These are phyloP conservation scores for Nyctibius bracteatus DNA, from an alignment of 2,113 vertebrate species.

Conservation along the genomic window DNA sequence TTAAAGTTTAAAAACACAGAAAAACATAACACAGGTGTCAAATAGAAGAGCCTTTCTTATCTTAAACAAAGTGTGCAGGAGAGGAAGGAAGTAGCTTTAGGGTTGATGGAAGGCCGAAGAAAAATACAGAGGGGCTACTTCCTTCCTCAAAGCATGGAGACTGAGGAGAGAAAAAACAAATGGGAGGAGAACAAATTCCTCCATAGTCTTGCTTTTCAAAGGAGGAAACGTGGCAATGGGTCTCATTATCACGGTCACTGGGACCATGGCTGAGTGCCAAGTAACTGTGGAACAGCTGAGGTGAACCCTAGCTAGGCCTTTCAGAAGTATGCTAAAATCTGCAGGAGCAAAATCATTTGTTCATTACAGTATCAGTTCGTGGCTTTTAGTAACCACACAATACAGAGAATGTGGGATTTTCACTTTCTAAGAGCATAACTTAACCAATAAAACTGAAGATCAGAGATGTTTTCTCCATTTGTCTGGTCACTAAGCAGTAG, in stretches of 20 bases:
- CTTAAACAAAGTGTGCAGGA: neutral
- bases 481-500: slow-evolving; percentile 63
- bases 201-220: neutral
- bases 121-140: neutral
- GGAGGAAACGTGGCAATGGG: neutral
- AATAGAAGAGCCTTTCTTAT: neutral
- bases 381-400: slow-evolving; percentile 68
- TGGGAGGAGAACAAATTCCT: neutral
- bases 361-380: neutral
- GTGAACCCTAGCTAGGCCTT: slow-evolving; percentile 36
- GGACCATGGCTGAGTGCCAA: neutral
- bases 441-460: slow-evolving; percentile 52
- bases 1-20: neutral
- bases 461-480: slow-evolving; percentile 61
- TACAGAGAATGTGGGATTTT: slow-evolving; percentile 51
- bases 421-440: slow-evolving; percentile 10
- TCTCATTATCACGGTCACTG: neutral
- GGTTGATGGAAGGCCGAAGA: neutral
- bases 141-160: neutral
- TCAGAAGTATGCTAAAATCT: slow-evolving; percentile 28
- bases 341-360: slow-evolving; percentile 25
- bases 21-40: neutral
- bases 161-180: neutral
- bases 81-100: neutral
- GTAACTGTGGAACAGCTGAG: neutral